Conservation (phyloP, 2,113 vertebrate genomes). For the Gasterosteus aculeatus region DNA sequence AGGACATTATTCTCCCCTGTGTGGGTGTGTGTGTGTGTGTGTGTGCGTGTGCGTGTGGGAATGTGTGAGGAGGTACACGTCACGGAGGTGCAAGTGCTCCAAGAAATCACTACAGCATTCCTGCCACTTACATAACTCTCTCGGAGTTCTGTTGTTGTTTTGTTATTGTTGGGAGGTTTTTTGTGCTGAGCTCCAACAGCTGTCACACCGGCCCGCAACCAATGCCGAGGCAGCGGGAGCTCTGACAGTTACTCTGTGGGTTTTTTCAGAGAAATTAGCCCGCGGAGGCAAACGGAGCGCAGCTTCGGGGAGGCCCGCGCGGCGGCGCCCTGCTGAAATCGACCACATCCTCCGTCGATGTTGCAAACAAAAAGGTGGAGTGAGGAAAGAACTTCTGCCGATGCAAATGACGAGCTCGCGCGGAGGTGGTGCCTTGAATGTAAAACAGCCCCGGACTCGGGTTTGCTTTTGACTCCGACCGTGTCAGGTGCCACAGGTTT, state of each 20-base stretch:
- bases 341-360: constrained; percentile 69
- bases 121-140: constrained; percentile 50
- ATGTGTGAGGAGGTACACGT: constrained; percentile 48
- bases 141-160: neutral
- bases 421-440: constrained; percentile 15
- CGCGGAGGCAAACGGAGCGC: constrained; percentile 41
- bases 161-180: neutral
- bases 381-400: constrained; percentile 27
- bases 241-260: constrained; percentile 67
- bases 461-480: neutral
- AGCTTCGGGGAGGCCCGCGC: constrained; percentile 29
- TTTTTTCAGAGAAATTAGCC: constrained; percentile 61
- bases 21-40: constrained; percentile 60
- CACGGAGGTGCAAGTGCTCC: constrained; percentile 57
- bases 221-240: constrained; percentile 34
- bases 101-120: constrained; percentile 50
- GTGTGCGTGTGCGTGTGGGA: constrained; percentile 51
- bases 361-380: constrained; percentile 48
- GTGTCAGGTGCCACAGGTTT: neutral
- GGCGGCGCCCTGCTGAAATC: constrained; percentile 44
- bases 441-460: constrained; percentile 26
- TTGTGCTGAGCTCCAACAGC: no score
- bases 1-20: constrained; percentile 62
- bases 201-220: constrained; percentile 34
- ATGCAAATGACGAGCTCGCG: constrained; percentile 48